Evolutionary conservation across 1,140 invertebrate species (phyloP), one percentile per base, ranked within the genome.

Genomic region (Drosophila subobscura): DNA sequence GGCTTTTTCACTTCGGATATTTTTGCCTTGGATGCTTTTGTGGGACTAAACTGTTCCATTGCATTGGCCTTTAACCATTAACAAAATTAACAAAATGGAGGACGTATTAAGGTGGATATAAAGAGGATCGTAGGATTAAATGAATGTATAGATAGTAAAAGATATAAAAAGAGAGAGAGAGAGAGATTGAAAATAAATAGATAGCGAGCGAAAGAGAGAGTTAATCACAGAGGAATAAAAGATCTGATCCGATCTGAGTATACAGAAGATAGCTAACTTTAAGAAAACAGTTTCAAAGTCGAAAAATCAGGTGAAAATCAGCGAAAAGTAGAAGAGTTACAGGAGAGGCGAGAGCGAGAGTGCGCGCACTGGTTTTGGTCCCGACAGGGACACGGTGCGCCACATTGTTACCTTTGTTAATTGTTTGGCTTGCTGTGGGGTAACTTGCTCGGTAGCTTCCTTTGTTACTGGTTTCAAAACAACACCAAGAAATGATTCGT

Each of bases 401-500:
- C 33, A 51, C 49, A 25, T 22, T 44, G 50, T 90, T 91, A 91
- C 90, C 90, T 91, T 91, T 23, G 78, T 58, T 72, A 91, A 76
- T 63, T 92, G 92, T 79, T 93, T 92, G 74, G 92, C 90, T 79
- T 92, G 80, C 52, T 92, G 91, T 74, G 90, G 91, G 65, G 88
- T 90, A 91, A 84, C 86, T 66, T 71, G 56, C 54, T 93, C 92
- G 92, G 92, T 93, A 58, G 70, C 58, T 72, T 93, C 92, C 91
- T 92, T 93, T 58, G 88, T 41, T 64, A 94, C 93, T 16, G 94
- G 94, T 91, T 95, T 94, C 70, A 95, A 92, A 91, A 94, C 93
- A 66, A 95, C 92, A 52, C 80, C 90, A 85, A 94, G 84, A 91
- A 95, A 94, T 49, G 72, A 91, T 72, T 91, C 89, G 55, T 90